Conservation (phyloP, 2,797 vertebrate genomes). For the Liasis olivaceus region DNA sequence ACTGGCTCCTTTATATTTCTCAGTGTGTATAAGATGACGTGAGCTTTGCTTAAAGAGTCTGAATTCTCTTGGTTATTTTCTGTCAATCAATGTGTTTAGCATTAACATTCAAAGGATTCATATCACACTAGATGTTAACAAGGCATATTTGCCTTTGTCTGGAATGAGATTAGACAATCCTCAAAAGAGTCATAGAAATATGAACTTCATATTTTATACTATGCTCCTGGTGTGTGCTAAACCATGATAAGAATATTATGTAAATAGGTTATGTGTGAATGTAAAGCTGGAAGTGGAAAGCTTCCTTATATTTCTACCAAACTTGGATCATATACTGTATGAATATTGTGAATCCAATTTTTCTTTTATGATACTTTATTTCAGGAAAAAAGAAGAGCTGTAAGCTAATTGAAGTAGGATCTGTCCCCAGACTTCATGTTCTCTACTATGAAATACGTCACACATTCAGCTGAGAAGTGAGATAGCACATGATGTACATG, state of each 20-base stretch:
- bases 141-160: not conserved
- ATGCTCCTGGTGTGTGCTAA: not conserved
- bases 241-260: not conserved
- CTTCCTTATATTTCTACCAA: not conserved
- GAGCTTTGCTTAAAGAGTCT: not conserved
- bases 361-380: not conserved
- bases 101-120: not conserved
- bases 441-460: not conserved
- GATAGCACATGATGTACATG: too few relatives aligned
- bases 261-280: not conserved
- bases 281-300: not conserved
- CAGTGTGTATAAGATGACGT: not conserved
- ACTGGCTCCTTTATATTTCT: not conserved
- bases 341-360: not conserved
- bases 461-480: not conserved
- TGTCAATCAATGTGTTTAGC: not conserved
- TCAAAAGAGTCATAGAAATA: not conserved
- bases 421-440: not conserved
- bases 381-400: not conserved
- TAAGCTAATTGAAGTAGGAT: not conserved
- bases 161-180: not conserved
- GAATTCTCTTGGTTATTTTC: not conserved
- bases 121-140: not conserved
- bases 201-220: not conserved
- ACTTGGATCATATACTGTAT: not conserved